Evolutionary conservation across 2,888 invertebrate genomes (phyloP), one percentile per base, ranked within the genome.

Genomic region (Napeogenes inachia): DNA sequence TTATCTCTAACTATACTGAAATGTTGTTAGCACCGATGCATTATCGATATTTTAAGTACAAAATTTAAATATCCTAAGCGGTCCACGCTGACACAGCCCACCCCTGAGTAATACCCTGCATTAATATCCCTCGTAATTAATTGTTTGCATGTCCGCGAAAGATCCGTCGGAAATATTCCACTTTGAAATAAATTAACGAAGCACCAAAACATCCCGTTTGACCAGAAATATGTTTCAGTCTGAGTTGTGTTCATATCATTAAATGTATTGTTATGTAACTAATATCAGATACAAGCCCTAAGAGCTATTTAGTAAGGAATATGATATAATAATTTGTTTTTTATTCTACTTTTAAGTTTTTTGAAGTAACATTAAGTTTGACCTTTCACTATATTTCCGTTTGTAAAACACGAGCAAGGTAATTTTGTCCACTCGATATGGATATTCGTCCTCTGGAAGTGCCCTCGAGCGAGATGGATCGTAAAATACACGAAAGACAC

Each of bases 111-210:
- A 91, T 91, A 89, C 78, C 80, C 69, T 73, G 75, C 89, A 91
- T 91, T 91, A 86, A 91, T 90, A 90, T 85, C 85, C 84, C 82
- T 73, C 72, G 85, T 90, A 89, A 91, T 91, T 91, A 91, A 91
- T 91, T 87, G 89, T 89, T 88, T 81, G 88, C 89, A 88, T 89
- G 89, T 88, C 86, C 83, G 75, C 75, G 73, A 76, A 85, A 88
- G 85, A 85, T 82, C 82, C 80, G 80, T 82, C 82, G 80, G 75
- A 79, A 78, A 85, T 68, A 79, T 82, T 79, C 79, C 79, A 74
- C 78, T 80, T 78, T 79, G 79, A 84, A 85, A 84, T 81, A 81
- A 85, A 85, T 84, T 81, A 81, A 82, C 80, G 80, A 69, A 69
- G 67, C 65, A 64, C 66, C 65, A 68, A 62, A 63, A 65, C 65